Percentiles rank a stretch among this genome's conserved stretches.
These are phyloP conservation scores for Hydropsyche tenuis DNA, from an alignment of 1,140 invertebrate genomes.

Conservation along the genomic window DNA sequence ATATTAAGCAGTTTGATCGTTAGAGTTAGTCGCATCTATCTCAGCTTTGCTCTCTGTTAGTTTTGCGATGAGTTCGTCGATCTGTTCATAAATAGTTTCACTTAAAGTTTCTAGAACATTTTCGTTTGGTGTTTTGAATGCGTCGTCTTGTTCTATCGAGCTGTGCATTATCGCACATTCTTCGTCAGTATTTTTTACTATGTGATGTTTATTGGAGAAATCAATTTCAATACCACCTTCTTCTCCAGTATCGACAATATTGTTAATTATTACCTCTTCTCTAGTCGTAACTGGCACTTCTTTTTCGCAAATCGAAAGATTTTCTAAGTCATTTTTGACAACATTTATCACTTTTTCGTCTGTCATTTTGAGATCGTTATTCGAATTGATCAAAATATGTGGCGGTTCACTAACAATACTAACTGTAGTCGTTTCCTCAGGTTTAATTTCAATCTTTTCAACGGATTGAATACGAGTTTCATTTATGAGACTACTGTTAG, in stretches of 20 bases:
- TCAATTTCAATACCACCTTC: conserved; percentile 50
- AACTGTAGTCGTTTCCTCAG: not conserved
- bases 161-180: conserved; percentile 24
- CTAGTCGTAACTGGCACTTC: not conserved
- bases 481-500: not conserved
- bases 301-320: not conserved
- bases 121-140: conserved; percentile 56
- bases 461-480: not conserved
- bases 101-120: conserved; percentile 56
- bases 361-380: conserved; percentile 1
- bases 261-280: conserved; percentile 5
- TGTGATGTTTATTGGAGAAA: conserved; percentile 36
- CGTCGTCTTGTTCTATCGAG: conserved; percentile 50
- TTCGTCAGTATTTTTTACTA: not conserved
- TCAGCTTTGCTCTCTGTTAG: conserved; percentile 51
- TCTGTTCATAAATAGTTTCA: conserved; percentile 57
- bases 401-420: too few relatives aligned
- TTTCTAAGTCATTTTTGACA: not conserved
- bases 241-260: conserved; percentile 47
- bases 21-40: conserved; percentile 20
- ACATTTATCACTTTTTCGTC: not conserved
- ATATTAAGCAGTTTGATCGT: conserved; percentile 2
- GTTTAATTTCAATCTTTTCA: not conserved
- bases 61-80: conserved; percentile 57
- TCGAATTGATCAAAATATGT: not conserved